Percentiles rank a stretch among this genome's conserved stretches.
These are phyloP conservation scores for Phoxinus dragarum DNA, from an alignment of 2,797 vertebrate genomes.

Conservation along the genomic window DNA sequence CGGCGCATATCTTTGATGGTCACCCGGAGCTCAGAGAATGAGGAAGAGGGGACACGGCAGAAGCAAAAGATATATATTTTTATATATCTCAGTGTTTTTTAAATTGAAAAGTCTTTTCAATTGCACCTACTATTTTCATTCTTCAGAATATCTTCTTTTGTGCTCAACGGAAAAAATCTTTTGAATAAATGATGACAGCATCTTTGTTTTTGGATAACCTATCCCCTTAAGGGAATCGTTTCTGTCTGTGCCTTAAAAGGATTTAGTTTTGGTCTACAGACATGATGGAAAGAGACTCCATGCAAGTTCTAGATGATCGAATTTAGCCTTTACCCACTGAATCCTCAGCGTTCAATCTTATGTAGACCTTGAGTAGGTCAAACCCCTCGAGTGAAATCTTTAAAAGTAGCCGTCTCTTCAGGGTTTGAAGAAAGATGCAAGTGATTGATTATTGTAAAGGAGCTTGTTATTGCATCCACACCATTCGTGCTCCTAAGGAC, in stretches of 20 bases:
- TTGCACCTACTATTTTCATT: neutral
- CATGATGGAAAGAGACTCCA: constrained; percentile 38
- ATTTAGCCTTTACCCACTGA: constrained; percentile 68
- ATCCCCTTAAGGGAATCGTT: constrained; percentile 47
- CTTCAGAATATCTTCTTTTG: neutral
- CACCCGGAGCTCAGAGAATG: constrained; percentile 39
- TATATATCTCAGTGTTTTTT: neutral
- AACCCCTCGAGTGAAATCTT: constrained; percentile 65
- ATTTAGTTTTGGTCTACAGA: constrained; percentile 55
- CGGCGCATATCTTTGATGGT: constrained; percentile 58
- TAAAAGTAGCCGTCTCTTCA: constrained; percentile 66
- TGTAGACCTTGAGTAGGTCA: constrained; percentile 64
- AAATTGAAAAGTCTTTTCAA: neutral
- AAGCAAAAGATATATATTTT: constrained; percentile 10
- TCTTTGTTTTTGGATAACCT: neutral
- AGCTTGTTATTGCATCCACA: constrained; percentile 71
- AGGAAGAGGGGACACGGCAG: constrained; percentile 51
- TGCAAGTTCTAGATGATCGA: constrained; percentile 62
- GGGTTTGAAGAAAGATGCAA: constrained; percentile 71
- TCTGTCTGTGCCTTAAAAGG: constrained; percentile 53
- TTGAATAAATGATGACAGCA: neutral
- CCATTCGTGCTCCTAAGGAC: constrained; percentile 58
- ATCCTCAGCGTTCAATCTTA: constrained; percentile 58
- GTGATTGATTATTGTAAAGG: constrained; percentile 74
- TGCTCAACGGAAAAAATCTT: neutral